These are phyloP conservation scores for Eupithecia dodoneata DNA, from an alignment of 2,888 invertebrate species.

Conservation along the genomic window DNA sequence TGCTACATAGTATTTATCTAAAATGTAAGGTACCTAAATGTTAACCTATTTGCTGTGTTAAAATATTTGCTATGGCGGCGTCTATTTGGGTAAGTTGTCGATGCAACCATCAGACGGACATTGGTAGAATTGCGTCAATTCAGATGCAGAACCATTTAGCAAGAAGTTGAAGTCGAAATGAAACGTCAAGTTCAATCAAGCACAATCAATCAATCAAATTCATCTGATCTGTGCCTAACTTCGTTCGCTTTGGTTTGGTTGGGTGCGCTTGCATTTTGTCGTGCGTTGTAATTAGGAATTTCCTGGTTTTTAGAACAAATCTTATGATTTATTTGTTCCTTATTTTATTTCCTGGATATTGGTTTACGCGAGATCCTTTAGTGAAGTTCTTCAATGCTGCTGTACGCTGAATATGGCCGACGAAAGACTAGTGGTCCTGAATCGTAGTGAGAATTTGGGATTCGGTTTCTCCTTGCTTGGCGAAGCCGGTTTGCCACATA, in stretches of 20 bases:
- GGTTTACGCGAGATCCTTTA: conserved; percentile 67
- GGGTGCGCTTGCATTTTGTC: conserved; percentile 73
- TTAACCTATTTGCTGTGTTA: too few species aligned
- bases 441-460: conserved; percentile 93
- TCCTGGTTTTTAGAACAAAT: conserved; percentile 64
- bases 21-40: too few species aligned
- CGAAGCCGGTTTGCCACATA: conserved; percentile 95
- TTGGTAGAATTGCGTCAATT: too few species aligned
- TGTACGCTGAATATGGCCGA: conserved; percentile 90
- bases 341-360: conserved; percentile 64
- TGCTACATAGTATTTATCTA: too few species aligned
- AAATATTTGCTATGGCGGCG: too few species aligned
- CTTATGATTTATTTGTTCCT: conserved; percentile 56
- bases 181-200: conserved; percentile 30
- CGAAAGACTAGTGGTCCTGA: conserved; percentile 94
- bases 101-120: too few species aligned
- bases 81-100: too few species aligned
- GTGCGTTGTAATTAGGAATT: conserved; percentile 72
- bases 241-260: conserved; percentile 75
- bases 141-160: too few species aligned
- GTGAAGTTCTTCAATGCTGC: conserved; percentile 79
- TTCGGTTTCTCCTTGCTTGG: conserved; percentile 96
- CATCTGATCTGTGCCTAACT: conserved; percentile 59
- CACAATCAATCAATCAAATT: conserved; percentile 44
- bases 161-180: background rate